Percentiles rank a stretch among this genome's conserved stretches.
Evolutionary conservation across 2,113 vertebrate genomes (phyloP).

Genomic region (Thamnaconus septentrionalis): DNA sequence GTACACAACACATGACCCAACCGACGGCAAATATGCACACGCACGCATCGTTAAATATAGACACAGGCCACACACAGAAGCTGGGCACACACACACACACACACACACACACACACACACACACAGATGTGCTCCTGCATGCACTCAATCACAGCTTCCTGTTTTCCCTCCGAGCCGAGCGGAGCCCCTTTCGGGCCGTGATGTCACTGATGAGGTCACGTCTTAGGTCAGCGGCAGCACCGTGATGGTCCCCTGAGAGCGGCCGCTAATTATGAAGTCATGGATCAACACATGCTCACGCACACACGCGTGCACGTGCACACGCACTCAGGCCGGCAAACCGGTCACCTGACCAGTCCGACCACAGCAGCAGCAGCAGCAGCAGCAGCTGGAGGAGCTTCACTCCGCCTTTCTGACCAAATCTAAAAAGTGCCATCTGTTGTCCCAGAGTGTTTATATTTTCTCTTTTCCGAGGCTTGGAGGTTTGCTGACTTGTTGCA

Average conservation of each 20-base stretch:
- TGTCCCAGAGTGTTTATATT: background rate
- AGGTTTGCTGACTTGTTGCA: too few relatives aligned
- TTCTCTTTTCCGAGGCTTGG: too few relatives aligned
- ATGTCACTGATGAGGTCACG: constrained; percentile 76
- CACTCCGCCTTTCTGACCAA: constrained; percentile 15
- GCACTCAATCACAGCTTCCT: constrained; percentile 61
- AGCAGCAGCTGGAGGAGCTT: constrained; percentile 28
- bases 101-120: constrained; percentile 22
- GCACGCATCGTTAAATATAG: constrained; percentile 16
- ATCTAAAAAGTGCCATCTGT: background rate
- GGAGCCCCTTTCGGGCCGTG: constrained; percentile 42
- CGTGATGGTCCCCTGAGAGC: constrained; percentile 44
- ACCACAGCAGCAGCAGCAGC: constrained; percentile 22
- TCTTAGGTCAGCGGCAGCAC: constrained; percentile 66
- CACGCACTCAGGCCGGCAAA: background rate
- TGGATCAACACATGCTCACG: constrained; percentile 45
- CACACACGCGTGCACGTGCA: background rate
- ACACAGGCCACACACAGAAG: constrained; percentile 43
- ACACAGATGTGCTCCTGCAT: constrained; percentile 22
- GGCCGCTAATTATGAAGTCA: constrained; percentile 60
- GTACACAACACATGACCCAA: constrained; percentile 6
- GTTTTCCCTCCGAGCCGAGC: constrained; percentile 47
- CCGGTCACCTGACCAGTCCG: constrained; percentile 23
- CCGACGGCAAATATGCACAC: constrained; percentile 25
- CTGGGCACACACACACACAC: constrained; percentile 15